Evolutionary conservation across 2,888 invertebrate genomes (phyloP).

Genomic region (Scotopteryx bipunctaria): DNA sequence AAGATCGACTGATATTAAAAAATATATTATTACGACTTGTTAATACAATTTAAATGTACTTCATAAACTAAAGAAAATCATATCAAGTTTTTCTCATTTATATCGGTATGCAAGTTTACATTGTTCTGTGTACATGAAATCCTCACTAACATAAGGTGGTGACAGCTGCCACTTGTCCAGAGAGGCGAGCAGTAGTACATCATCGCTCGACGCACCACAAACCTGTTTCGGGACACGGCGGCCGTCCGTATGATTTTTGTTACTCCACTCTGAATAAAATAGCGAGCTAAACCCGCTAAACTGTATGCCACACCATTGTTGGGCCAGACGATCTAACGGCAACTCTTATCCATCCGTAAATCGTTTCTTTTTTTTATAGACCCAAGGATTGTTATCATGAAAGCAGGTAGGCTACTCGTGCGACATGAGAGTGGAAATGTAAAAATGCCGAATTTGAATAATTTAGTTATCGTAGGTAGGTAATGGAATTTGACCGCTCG

Average conservation of each 20-base stretch:
- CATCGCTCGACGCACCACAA: constrained; percentile 56
- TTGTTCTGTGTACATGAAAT: constrained; percentile 23
- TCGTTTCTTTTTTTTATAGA: constrained; percentile 64
- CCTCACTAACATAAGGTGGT: constrained; percentile 37
- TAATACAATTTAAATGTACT: too few relatives aligned
- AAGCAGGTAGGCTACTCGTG: constrained; percentile 48
- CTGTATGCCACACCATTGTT: constrained; percentile 63
- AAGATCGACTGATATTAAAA: too few relatives aligned
- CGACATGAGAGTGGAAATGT: constrained; percentile 28
- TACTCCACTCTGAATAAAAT: constrained; percentile 48
- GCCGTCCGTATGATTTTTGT: constrained; percentile 54
- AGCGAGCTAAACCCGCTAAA: constrained; percentile 66
- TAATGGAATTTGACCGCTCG: constrained; percentile 19
- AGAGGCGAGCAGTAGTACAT: constrained; percentile 43
- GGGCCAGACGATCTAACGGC: constrained; percentile 76
- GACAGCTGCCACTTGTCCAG: constrained; percentile 57
- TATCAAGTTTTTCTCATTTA: constrained; percentile 4
- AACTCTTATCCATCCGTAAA: constrained; percentile 71
- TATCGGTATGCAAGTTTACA: constrained; percentile 3
- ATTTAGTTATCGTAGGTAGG: constrained; percentile 1
- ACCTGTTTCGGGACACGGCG: constrained; percentile 65
- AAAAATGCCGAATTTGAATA: constrained; percentile 33
- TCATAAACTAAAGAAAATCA: too few relatives aligned
- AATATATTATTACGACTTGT: too few relatives aligned
- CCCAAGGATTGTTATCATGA: constrained; percentile 61